Evolutionary conservation across 2,797 vertebrate species (phyloP).

Genomic region (Octomys mimax): DNA sequence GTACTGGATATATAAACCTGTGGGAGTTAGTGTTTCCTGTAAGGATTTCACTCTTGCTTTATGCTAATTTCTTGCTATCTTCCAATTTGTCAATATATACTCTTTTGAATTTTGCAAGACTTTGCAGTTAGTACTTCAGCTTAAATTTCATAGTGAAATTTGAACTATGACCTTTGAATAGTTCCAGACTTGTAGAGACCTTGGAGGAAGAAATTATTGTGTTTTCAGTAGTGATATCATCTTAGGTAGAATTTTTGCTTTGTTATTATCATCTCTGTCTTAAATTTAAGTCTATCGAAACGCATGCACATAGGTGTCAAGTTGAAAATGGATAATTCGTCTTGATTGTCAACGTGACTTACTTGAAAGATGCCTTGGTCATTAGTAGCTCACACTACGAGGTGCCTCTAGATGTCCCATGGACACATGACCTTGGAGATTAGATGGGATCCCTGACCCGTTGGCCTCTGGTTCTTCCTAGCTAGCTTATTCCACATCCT

Average conservation of each 20-base stretch:
- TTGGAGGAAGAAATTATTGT: background rate
- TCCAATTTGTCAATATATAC: background rate
- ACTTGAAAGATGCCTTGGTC: background rate
- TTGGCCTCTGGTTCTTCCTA: background rate
- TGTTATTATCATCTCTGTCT: background rate
- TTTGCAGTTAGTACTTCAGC: background rate
- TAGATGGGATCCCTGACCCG: background rate
- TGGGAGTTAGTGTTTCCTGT: background rate
- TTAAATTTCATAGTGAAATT: background rate
- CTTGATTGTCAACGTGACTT: background rate
- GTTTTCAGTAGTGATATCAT: background rate
- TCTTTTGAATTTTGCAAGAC: background rate
- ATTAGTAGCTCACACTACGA: background rate
- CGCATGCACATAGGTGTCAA: background rate
- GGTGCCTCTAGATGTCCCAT: background rate
- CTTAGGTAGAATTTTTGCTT: background rate
- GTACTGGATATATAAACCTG: background rate
- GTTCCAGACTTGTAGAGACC: background rate
- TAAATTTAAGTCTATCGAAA: background rate
- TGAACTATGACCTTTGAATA: background rate
- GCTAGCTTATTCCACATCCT: background rate
- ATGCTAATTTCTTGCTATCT: background rate
- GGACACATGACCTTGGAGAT: background rate
- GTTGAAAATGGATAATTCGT: background rate
- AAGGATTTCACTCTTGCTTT: background rate